Conservation (phyloP, 2,797 vertebrate genomes). For the Loriculus beryllinus region DNA sequence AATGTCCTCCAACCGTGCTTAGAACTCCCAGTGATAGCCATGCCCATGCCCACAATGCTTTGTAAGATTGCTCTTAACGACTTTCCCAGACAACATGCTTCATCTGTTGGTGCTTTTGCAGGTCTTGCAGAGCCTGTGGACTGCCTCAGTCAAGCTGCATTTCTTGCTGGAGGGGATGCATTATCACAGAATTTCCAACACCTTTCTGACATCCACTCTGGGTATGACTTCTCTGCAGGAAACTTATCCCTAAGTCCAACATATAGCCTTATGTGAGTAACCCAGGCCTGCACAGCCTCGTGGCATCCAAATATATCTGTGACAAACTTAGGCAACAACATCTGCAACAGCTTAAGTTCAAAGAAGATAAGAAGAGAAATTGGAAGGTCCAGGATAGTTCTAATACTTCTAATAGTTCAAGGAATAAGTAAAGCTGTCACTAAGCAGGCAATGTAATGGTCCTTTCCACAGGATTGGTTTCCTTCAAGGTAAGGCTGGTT, state of each 20-base stretch:
- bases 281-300: neutral
- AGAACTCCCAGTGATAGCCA: neutral
- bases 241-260: neutral
- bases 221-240: accelerated
- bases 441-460: neutral
- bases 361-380: neutral
- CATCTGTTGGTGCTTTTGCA: neutral
- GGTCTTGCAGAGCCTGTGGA: neutral
- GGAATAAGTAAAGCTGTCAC: neutral
- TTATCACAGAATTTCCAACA: neutral
- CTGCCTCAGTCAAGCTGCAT: neutral
- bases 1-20: neutral
- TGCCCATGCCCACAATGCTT: neutral
- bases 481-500: neutral
- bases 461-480: neutral
- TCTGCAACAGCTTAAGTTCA: neutral
- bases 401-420: neutral
- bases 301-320: neutral
- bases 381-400: neutral
- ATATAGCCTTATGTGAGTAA: neutral
- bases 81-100: neutral
- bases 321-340: neutral
- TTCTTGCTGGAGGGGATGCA: neutral
- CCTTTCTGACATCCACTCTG: neutral
- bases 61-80: neutral